phyloP scores from a whole-genome alignment of 2,797 vertebrate species.

The Craterocephalus amniculus region DNA sequence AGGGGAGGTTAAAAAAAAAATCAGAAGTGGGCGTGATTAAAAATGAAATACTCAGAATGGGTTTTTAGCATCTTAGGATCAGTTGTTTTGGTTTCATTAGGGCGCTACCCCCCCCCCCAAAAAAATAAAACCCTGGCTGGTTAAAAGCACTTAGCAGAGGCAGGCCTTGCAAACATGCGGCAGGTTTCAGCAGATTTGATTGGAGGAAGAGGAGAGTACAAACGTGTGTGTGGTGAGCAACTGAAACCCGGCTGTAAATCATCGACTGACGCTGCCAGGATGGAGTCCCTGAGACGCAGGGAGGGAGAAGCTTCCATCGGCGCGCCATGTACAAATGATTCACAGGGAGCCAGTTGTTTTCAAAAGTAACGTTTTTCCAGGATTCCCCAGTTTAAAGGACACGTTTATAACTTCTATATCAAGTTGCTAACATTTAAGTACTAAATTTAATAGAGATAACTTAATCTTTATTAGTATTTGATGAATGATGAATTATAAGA shows the following conservation, averaged over 20 bases:
- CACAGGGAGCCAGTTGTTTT: conserved; percentile 22
- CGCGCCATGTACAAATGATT: conserved; percentile 62
- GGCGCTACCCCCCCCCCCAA: neutral
- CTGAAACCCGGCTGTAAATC: conserved; percentile 43
- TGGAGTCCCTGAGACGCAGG: conserved; percentile 61
- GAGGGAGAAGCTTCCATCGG: conserved; percentile 61
- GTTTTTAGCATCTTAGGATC: conserved; percentile 6
- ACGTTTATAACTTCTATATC: too few relatives aligned
- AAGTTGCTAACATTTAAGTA: neutral
- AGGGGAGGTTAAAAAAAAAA: conserved; percentile 14
- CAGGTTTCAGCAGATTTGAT: conserved; percentile 76
- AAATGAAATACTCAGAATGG: neutral
- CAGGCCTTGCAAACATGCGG: conserved; percentile 71
- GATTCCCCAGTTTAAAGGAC: neutral
- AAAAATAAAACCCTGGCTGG: conserved; percentile 34
- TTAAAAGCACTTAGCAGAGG: conserved; percentile 71
- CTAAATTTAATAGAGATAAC: neutral
- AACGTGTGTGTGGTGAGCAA: too few relatives aligned
- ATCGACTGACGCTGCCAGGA: conserved; percentile 51
- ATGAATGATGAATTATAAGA: neutral
- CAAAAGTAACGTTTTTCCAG: conserved; percentile 3
- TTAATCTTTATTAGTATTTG: neutral
- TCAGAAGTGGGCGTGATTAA: neutral
- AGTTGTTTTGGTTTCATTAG: neutral
- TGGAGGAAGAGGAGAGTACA: conserved; percentile 46